Evolutionary conservation across 2,113 vertebrate species (phyloP).

Genomic region (Poecilia latipinna): DNA sequence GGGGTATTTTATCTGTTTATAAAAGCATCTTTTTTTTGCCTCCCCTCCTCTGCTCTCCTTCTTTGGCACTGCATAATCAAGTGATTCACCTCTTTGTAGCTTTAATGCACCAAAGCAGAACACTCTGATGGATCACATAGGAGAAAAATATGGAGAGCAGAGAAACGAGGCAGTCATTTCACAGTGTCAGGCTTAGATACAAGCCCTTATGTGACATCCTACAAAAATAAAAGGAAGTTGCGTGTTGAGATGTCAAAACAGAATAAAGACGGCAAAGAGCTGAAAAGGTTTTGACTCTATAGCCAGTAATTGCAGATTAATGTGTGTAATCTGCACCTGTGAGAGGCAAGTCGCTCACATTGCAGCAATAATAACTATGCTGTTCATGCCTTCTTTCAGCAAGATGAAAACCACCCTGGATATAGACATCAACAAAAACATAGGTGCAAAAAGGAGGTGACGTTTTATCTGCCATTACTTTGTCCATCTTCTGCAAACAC

Average conservation of each 20-base stretch:
- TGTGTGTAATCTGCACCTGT: conserved; percentile 38
- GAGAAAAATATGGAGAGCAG: conserved; percentile 17
- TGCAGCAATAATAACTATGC: conserved; percentile 3
- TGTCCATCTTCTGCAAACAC: not conserved
- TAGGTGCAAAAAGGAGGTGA: not conserved
- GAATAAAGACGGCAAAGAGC: not conserved
- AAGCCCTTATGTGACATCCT: conserved; percentile 22
- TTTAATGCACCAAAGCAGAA: conserved; percentile 40
- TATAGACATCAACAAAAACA: not conserved
- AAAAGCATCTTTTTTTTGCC: not conserved
- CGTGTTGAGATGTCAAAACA: not conserved
- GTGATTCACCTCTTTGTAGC: conserved; percentile 48
- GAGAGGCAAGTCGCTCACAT: conserved; percentile 18
- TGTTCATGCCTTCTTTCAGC: not conserved
- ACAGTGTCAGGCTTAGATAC: conserved; percentile 32
- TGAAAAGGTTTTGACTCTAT: conserved; percentile 9
- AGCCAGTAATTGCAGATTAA: conserved; percentile 27
- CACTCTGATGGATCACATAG: conserved; percentile 22
- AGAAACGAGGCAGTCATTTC: conserved; percentile 38
- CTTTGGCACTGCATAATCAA: conserved; percentile 37
- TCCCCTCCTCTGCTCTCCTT: conserved; percentile 23
- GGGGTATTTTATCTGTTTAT: conserved; percentile 43
- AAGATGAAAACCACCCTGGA: not conserved
- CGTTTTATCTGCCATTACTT: not conserved
- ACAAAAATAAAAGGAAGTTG: conserved; percentile 21